Evolutionary conservation across 2,888 invertebrate genomes (phyloP).

Genomic region (Patella pellucida): DNA sequence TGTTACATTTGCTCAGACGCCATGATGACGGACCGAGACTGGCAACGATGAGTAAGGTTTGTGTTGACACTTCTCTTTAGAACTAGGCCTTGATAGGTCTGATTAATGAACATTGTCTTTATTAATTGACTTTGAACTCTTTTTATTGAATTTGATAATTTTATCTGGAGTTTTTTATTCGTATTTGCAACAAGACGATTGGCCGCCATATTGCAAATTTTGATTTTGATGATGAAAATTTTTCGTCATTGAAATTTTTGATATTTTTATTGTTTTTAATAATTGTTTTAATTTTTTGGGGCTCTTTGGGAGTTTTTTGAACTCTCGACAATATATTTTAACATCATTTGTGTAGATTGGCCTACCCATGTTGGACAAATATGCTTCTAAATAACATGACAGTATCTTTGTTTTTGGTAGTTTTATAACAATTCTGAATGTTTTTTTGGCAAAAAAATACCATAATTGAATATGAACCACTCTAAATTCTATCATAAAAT

Average conservation of each 20-base stretch:
- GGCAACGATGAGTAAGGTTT: slow-evolving; percentile 57
- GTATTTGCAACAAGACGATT: neutral
- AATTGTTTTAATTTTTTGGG: neutral
- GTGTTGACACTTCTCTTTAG: slow-evolving; percentile 28
- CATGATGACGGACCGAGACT: slow-evolving; percentile 49
- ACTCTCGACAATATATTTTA: slow-evolving; percentile 10
- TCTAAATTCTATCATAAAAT: slow-evolving; percentile 38
- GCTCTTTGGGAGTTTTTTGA: neutral
- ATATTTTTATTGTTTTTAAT: neutral
- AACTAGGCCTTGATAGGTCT: neutral
- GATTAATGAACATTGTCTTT: slow-evolving; percentile 1
- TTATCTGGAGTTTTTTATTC: neutral
- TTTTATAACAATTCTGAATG: slow-evolving; percentile 15
- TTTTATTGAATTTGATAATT: slow-evolving; percentile 13
- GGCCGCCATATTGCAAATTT: slow-evolving; percentile 10
- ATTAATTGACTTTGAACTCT: slow-evolving; percentile 5
- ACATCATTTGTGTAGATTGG: slow-evolving; percentile 11
- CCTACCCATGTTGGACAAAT: slow-evolving; percentile 13
- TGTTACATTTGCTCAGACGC: slow-evolving; percentile 43
- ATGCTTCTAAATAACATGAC: neutral
- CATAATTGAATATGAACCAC: slow-evolving; percentile 46
- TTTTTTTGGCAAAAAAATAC: slow-evolving; percentile 25
- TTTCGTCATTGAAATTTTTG: neutral
- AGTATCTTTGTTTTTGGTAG: slow-evolving; percentile 10
- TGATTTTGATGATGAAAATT: neutral